Evolutionary conservation across 2,113 vertebrate genomes (phyloP), one percentile per base, ranked within the genome.

Genomic region (Corythornis cristatus): DNA sequence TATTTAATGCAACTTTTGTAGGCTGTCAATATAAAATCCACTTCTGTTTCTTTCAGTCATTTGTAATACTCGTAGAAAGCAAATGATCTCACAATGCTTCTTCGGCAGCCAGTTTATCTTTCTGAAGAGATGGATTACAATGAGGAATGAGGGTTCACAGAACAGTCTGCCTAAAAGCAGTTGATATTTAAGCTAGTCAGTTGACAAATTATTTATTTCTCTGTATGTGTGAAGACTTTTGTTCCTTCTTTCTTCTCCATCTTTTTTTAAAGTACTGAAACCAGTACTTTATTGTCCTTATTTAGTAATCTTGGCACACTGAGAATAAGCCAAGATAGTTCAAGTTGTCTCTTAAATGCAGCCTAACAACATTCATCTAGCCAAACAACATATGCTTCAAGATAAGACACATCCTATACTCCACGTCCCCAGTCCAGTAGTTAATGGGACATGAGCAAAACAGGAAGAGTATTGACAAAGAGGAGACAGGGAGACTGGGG

Each of bases 391-490:
- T 2, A 2, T 1, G 7, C 11, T 7, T 31, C 43, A n/a, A 46
- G 75, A 37, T 5, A 2, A 29, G 33, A 17, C 16, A 19, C 64
- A 26, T 25, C 51, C 33, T 28, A 37, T 19, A 2, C 7, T 2
- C 2, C 0, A 0, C 35, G 26, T 57, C 23, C 35, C 23, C 28
- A 35, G 0, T 0, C 8, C n/a, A 12, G 16, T 0, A 11, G 11
- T 22, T 11, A 8, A 8, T 1, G 15, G 53, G 15, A 82, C n/a
- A 48, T 0, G 4, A 72, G 35, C 33, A 56, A 6, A 48, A 54
- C 18, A 62, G 37, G 4, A n/a, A 18, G 48, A 71, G 45, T 4
- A 33, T 3, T 58, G 61, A 28, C 8, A 20, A 56, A 58, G 23
- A 74, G 45, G 12, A 57, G 22, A 48, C 29, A 68, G 33, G 62